These are phyloP conservation scores for Alviniconcha strummeri DNA, from an alignment of 2,888 invertebrate species.

Conservation along the genomic window DNA sequence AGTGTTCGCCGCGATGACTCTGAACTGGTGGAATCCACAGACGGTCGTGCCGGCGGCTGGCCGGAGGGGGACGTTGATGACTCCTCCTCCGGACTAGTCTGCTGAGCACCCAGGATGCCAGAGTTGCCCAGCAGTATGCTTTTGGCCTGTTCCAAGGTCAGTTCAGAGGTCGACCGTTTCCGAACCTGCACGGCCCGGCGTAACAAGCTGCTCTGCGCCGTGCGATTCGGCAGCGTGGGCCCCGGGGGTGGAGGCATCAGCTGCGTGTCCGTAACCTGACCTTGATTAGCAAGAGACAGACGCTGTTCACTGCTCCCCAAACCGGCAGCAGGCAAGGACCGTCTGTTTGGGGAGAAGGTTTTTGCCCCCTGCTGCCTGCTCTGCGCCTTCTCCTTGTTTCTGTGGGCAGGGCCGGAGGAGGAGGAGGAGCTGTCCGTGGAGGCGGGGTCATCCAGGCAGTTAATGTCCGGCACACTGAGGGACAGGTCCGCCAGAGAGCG, in stretches of 20 bases:
- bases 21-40: not conserved
- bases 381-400: not conserved
- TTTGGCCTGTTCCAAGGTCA: conserved; percentile 64
- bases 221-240: not conserved
- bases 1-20: not conserved
- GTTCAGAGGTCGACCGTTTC: conserved; percentile 48
- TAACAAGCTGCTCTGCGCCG: conserved; percentile 2
- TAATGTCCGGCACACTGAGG: conserved; percentile 50
- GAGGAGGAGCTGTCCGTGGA: not conserved
- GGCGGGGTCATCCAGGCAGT: conserved; percentile 6
- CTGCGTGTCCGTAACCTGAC: conserved; percentile 7
- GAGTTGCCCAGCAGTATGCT: conserved; percentile 65
- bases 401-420: not conserved
- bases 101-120: conserved; percentile 50
- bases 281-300: not conserved
- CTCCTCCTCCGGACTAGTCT: conserved; percentile 25
- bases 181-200: conserved; percentile 18
- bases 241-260: conserved; percentile 37
- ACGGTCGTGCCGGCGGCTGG: not conserved
- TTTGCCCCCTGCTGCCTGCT: not conserved
- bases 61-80: not conserved
- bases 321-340: not conserved
- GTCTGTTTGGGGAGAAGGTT: not conserved
- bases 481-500: conserved; percentile 42
- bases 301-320: not conserved